phyloP scores from a whole-genome alignment of 1,140 invertebrate species.

The Hypsibius dujardini region DNA sequence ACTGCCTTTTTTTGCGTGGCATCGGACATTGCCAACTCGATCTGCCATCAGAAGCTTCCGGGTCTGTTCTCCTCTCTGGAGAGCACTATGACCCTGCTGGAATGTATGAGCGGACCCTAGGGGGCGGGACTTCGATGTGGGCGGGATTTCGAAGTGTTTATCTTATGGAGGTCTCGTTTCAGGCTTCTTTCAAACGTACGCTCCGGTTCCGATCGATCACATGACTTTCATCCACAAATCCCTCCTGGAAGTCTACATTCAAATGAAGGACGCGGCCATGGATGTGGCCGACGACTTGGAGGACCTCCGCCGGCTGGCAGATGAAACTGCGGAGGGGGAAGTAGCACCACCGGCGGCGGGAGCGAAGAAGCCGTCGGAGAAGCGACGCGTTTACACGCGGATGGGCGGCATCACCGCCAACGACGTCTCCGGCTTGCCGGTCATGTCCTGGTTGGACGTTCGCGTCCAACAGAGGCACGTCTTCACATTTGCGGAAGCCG shows the following conservation, averaged over 20 bases:
- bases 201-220: not conserved
- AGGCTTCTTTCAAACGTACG: not conserved
- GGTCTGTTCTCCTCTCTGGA: not conserved
- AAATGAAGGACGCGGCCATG: not conserved
- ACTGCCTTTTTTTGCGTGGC: too few relatives aligned
- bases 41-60: not conserved
- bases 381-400: not conserved
- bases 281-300: constrained; percentile 10
- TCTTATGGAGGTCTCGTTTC: not conserved
- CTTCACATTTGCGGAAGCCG: not conserved
- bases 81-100: not conserved
- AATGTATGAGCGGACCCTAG: not conserved
- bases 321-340: not conserved
- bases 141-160: not conserved
- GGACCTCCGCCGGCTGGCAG: not conserved
- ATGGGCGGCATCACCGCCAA: not conserved
- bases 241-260: not conserved
- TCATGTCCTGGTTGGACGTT: not conserved
- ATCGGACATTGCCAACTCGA: not conserved
- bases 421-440: not conserved
- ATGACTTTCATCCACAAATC: not conserved
- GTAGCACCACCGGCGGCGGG: not conserved
- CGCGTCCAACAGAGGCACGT: not conserved
- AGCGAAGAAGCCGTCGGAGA: not conserved
- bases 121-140: not conserved